Conservation (phyloP, 2,797 vertebrate species). For the Liasis olivaceus region DNA sequence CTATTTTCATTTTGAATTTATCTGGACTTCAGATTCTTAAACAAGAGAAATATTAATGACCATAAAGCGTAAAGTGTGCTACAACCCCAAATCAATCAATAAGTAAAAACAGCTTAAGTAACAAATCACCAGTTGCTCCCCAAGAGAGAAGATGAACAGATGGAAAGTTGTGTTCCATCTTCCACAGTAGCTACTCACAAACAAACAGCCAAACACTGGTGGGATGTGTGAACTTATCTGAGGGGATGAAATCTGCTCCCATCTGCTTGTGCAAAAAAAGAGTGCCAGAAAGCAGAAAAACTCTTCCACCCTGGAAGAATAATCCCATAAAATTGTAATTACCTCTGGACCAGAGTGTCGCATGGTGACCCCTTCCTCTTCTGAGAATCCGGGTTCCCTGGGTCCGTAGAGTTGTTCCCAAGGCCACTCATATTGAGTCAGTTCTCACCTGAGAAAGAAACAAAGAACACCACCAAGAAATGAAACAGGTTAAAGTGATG, state of each 20-base stretch:
- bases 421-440: conserved; percentile 93
- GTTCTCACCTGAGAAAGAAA: conserved; percentile 78
- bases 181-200: conserved; percentile 51
- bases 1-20: neutral
- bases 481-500: neutral
- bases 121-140: conserved; percentile 41
- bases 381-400: conserved; percentile 84
- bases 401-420: conserved; percentile 89
- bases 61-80: neutral
- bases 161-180: conserved; percentile 61
- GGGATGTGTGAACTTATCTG: conserved; percentile 58
- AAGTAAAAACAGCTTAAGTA: conserved; percentile 36
- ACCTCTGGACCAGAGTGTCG: conserved; percentile 90
- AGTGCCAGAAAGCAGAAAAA: conserved; percentile 22
- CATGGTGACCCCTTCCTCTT: conserved; percentile 93
- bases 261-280: conserved; percentile 52
- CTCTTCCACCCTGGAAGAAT: neutral
- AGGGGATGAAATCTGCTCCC: conserved; percentile 47
- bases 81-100: conserved; percentile 15
- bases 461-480: conserved; percentile 39
- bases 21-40: neutral
- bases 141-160: conserved; percentile 38
- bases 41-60: neutral
- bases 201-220: conserved; percentile 55
- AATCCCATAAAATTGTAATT: conserved; percentile 25